Percentiles rank a stretch among this genome's conserved stretches.
These are phyloP conservation scores for Perizoma affinitatum DNA, from an alignment of 2,888 invertebrate species.

Conservation along the genomic window DNA sequence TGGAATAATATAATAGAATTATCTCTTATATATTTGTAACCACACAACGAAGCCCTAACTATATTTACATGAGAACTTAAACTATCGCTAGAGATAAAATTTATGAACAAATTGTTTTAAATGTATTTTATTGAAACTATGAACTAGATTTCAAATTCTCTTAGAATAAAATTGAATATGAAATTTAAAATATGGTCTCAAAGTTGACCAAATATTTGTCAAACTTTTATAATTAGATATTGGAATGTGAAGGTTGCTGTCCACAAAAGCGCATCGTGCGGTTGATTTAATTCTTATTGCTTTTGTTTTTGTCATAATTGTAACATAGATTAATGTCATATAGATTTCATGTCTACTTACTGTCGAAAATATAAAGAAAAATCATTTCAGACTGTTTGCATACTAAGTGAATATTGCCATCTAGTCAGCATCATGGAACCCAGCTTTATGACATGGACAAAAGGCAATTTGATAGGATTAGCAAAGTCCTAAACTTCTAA, in stretches of 20 bases:
- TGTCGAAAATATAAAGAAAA: no score
- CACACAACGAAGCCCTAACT: constrained; percentile 27
- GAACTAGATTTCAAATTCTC: constrained; percentile 23
- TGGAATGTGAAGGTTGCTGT: constrained; percentile 16
- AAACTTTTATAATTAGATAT: constrained; percentile 27
- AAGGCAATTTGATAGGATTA: no score
- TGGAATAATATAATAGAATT: constrained; percentile 10
- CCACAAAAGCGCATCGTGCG: constrained; percentile 6
- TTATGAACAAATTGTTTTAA: constrained; percentile 14
- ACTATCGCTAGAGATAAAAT: constrained; percentile 19
- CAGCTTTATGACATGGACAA: no score
- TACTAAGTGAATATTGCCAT: no score
- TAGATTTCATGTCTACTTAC: no score
- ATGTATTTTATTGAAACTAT: constrained; percentile 1
- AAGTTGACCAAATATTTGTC: constrained; percentile 32
- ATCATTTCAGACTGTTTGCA: no score
- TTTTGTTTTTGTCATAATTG: no score
- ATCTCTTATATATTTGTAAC: constrained; percentile 12
- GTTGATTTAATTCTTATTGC: no score
- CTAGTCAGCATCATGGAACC: no score
- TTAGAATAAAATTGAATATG: constrained; percentile 19
- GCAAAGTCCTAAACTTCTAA: no score
- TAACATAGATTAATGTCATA: no score
- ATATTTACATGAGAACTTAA: constrained; percentile 22
- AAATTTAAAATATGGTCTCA: constrained; percentile 23